Base-by-base conservation (phyloP, 2,888 invertebrate species). In the Elmis aenea region DNA sequence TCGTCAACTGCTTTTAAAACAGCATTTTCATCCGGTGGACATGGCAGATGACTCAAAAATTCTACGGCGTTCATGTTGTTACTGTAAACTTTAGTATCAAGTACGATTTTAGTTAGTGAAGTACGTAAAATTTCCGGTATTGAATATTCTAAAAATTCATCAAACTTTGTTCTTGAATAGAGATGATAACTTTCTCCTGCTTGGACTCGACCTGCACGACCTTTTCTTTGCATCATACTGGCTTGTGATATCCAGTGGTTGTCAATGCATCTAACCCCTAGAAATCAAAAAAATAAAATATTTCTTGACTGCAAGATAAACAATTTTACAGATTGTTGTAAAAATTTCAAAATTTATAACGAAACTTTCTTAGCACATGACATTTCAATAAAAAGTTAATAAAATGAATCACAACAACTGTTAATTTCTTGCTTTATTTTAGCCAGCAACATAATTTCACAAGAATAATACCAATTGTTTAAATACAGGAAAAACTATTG, bases 151-250 rank as follows among this genome's bases (percentile, higher is more conserved):
- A 55, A 50, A 40, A 84, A 73, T 5, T 70, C 57, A 0, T 67
- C 48, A 52, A 71, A 77, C 38, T 71, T 72, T 1, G 70, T 58
- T 51, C 64, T 63, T 0, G 77, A 70, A 44, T 77, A 78, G 37
- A 79, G 48, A 49, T 75, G 76, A 48, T 64, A 77, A 52, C 73
- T 68, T 56, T 77, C 71, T 52, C 84, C 84, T 6, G 79, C 68
- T 42, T 69, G 73, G 1, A 79, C 75, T 33, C 84, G 67, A 0
- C 85, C 85, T 3, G 85, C 84, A 22, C 85, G 66, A 0, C 84
- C 85, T 28, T 73, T 72, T 4, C 85, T 63, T 55, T 85, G 85
- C 5, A 67, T 64, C 10, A 79, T 73, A 47, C 76, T 79, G 0
- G 83, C 76, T 44, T 69, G 64, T 0, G 83, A 78, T 21, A 81